Evolutionary conservation across 37 sponge, comb jelly and placozoan species (phyloP), one percentile per base, ranked within the genome.

Genomic region (Agelas oroides): DNA sequence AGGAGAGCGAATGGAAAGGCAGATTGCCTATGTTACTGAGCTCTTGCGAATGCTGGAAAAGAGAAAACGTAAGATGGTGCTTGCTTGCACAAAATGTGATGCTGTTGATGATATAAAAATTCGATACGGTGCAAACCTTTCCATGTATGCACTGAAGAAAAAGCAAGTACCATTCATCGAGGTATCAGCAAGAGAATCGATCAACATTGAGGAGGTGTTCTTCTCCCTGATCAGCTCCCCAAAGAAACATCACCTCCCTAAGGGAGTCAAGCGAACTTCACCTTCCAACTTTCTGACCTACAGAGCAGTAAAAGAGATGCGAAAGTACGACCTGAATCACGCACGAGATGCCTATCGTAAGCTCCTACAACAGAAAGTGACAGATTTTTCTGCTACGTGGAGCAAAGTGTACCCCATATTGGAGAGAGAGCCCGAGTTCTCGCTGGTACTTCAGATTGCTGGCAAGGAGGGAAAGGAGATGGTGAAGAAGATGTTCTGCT

Each of bases 71-170:
- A 92, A 77, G 64, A 27, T 91, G 28, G 82, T 91, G 0, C 30
- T 94, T 34, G 95, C 74, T 28, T 89, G 90, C 76, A 74, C 76
- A 0, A 94, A 94, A 58, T 94, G 92, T 61, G 95, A 94, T 70
- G 33, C 33, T 18, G 85, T 69, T 0, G 82, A 87, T 24, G 79
- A 82, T 18, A 58, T 37, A 27, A 73, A 77, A 63, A 71, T 79
- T 15, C 52, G 62, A 37, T 53, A 87, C 53, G 84, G 76, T 15
- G 35, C 54, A 13, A 76, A 77, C 38, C 72, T 84, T 5, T 77
- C 77, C 36, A n/a, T 25, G 24, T 77, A 60, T 56, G 71, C 78
- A 53, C 53, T 68, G 33, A 77, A 75, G 38, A 86, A 81, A 63
- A 85, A 82, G 53, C 60, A 67, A 19, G 75, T 91, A 11, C 86